Evolutionary conservation across 2,113 vertebrate genomes (phyloP), one percentile per base, ranked within the genome.

Genomic region (Seriola rivoliana): DNA sequence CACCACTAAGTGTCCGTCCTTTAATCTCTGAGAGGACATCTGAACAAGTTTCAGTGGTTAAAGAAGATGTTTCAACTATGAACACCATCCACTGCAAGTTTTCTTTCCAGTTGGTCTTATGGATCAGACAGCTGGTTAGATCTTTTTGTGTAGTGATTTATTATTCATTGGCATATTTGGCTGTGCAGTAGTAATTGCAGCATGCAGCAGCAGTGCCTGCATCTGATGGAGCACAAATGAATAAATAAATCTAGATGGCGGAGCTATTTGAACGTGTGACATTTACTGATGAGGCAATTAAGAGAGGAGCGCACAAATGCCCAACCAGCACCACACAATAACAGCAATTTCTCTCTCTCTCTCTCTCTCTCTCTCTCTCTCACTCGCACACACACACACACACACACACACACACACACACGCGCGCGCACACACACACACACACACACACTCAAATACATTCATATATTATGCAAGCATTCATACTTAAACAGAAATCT

Each of bases 231-330:
- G 81, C 91, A 71, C 92, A 92, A 91, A 93, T 88, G 72, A 89
- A 92, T 88, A 82, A 93, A 94, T 94, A 91, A 93, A 93, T 92
- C 71, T 83, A 72, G 82, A 89, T 75, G 69, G 82, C 40, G 36
- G 52, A 73, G 79, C 87, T 80, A 85, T 93, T 93, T 93, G 81
- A 90, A 93, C 71, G 52, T 89, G 93, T 93, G 93, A 90, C 93
- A 93, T 93, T 93, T 93, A 94, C 91, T 93, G 92, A 95, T 94
- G 93, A 92, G 85, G 91, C 91, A 93, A 93, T 95, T 93, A 94
- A 88, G 90, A 86, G 69, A 90, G 88, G 74, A 71, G 82, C 48
- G 9, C 76, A 71, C 85, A 91, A 83, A 87, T 29, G 25, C 66
- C 62, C 70, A 86, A 66, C 75, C 7, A 9, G 63, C 17, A 55